A percentile compares a stretch with the other conserved stretches of the same genome.
These are phyloP conservation scores for Falco novaeseelandiae DNA, from an alignment of 2,797 vertebrate species.

Conservation along the genomic window DNA sequence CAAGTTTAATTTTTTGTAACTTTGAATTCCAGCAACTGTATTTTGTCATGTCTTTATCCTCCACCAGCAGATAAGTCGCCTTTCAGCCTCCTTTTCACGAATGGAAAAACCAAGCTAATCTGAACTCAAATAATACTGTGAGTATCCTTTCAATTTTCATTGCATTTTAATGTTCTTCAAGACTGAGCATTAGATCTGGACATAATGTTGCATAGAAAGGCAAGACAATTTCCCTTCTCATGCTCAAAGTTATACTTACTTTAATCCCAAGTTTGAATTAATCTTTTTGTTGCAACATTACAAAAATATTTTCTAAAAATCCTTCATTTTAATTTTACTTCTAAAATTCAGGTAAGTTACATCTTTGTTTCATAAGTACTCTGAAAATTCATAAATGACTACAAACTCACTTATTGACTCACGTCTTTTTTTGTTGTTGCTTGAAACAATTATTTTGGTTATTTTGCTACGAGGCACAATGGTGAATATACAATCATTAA, in stretches of 20 bases:
- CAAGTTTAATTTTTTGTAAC: background rate
- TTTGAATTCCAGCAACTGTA: background rate
- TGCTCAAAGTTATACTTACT: background rate
- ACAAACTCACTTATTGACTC: background rate
- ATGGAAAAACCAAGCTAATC: background rate
- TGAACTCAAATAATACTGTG: background rate
- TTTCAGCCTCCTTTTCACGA: background rate
- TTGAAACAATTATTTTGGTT: background rate
- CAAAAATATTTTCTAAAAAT: background rate
- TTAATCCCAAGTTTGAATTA: background rate
- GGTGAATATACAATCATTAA: background rate
- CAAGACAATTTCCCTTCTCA: background rate
- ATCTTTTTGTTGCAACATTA: background rate
- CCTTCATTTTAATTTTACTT: background rate
- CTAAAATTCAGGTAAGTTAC: background rate
- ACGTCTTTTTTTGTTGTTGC: background rate
- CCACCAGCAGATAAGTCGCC: background rate
- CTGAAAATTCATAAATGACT: background rate
- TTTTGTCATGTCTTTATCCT: background rate
- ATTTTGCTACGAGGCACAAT: background rate
- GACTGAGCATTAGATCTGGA: background rate
- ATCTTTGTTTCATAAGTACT: background rate
- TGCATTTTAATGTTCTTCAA: background rate
- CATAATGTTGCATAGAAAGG: background rate
- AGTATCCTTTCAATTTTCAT: background rate